Evolutionary conservation across 2,797 vertebrate species (phyloP).

Genomic region (Gallinago nigripennis): DNA sequence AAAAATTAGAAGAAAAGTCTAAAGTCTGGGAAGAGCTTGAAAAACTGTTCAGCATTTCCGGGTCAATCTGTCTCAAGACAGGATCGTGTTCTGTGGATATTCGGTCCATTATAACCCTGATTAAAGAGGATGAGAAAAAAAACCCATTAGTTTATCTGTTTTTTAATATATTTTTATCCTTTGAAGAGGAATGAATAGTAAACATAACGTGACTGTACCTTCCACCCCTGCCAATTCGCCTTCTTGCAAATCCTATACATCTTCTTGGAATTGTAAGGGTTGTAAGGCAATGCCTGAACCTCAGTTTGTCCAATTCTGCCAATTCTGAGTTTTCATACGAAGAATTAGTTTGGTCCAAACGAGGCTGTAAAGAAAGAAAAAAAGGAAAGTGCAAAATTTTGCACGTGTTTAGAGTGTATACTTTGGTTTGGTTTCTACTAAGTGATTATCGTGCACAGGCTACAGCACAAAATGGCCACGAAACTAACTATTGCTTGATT

Average conservation of each 20-base stretch:
- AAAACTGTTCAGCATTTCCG: constrained; percentile 81
- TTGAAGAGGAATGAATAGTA: background rate
- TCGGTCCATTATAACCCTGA: constrained; percentile 89
- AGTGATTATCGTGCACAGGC: background rate
- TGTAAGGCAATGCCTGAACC: constrained; percentile 87
- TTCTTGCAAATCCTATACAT: constrained; percentile 86
- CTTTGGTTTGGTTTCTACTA: background rate
- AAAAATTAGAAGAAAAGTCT: constrained; percentile 80
- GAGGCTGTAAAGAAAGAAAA: constrained; percentile 76
- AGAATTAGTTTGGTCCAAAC: constrained; percentile 80
- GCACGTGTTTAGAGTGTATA: background rate
- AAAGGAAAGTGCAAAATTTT: background rate
- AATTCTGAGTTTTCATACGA: constrained; percentile 75
- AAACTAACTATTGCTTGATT: background rate
- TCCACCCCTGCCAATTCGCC: constrained; percentile 90
- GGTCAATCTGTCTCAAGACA: constrained; percentile 85
- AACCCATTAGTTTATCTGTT: background rate
- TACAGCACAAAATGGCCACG: background rate
- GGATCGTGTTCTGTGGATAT: constrained; percentile 84
- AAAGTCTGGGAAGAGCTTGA: constrained; percentile 81
- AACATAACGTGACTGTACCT: constrained; percentile 74
- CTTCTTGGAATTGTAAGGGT: constrained; percentile 86
- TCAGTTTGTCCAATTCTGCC: constrained; percentile 80
- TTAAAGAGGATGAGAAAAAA: background rate
- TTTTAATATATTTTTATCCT: background rate